Conservation (phyloP, 2,797 vertebrate genomes). For the Sebastes steindachneri region DNA sequence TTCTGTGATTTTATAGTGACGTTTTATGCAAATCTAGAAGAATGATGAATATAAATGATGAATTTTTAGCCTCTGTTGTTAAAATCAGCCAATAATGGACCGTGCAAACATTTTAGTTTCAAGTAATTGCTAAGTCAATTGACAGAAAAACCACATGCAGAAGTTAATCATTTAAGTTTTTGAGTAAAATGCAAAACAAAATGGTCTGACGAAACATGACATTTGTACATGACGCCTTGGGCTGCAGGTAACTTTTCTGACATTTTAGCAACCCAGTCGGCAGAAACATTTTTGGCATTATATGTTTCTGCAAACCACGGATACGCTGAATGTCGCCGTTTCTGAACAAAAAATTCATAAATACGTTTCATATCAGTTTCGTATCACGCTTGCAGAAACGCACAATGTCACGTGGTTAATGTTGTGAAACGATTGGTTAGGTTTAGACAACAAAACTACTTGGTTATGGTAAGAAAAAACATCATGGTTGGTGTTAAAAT, state of each 20-base stretch:
- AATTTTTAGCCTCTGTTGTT: background rate
- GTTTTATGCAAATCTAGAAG: background rate
- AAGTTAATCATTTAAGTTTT: background rate
- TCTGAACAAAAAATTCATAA: too few species aligned
- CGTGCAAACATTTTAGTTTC: background rate
- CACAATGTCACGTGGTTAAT: too few species aligned
- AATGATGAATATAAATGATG: background rate
- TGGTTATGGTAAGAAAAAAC: too few species aligned
- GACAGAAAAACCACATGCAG: background rate
- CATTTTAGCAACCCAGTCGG: too few species aligned
- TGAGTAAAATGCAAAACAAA: too few species aligned
- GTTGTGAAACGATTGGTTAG: too few species aligned
- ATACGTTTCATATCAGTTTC: too few species aligned
- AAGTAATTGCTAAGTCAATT: background rate
- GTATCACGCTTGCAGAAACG: too few species aligned
- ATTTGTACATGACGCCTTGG: fast-evolving
- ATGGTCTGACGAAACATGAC: fast-evolving
- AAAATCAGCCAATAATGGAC: background rate
- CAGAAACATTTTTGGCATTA: fast-evolving
- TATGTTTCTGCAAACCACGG: fast-evolving
- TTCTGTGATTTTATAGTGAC: background rate
- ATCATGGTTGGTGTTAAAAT: too few species aligned
- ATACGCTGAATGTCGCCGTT: too few species aligned
- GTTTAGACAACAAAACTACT: too few species aligned
- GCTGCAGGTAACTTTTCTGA: too few species aligned